These are phyloP conservation scores for Brachyopa scutellaris DNA, from an alignment of 2,888 invertebrate genomes.

Conservation along the genomic window DNA sequence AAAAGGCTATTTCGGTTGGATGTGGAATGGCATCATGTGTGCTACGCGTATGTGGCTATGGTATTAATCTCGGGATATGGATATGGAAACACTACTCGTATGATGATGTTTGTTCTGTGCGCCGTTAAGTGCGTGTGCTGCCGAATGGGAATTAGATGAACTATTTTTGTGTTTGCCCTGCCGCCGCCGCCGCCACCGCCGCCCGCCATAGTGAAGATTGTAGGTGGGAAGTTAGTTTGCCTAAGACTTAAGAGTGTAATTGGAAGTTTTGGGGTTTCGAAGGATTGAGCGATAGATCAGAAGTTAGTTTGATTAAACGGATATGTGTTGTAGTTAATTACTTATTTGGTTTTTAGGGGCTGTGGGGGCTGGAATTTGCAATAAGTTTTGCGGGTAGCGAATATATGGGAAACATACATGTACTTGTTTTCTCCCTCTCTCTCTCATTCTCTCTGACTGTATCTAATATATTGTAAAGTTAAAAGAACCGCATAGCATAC, in stretches of 20 bases:
- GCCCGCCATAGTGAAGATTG: too few relatives aligned
- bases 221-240: slow-evolving; percentile 13
- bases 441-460: neutral
- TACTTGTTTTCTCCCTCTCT: too few relatives aligned
- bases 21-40: slow-evolving; percentile 51
- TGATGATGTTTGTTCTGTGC: slow-evolving; percentile 41
- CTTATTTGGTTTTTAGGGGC: slow-evolving; percentile 28
- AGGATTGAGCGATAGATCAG: slow-evolving; percentile 58
- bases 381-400: slow-evolving; percentile 26
- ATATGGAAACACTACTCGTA: slow-evolving; percentile 23
- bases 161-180: slow-evolving; percentile 51
- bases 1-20: slow-evolving; percentile 53
- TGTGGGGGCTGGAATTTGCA: slow-evolving; percentile 41
- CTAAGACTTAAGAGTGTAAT: slow-evolving; percentile 49
- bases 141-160: slow-evolving; percentile 59
- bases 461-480: slow-evolving; percentile 17
- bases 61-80: slow-evolving; percentile 64
- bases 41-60: slow-evolving; percentile 46
- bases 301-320: slow-evolving; percentile 63
- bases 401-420: too few relatives aligned
- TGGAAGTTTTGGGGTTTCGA: slow-evolving; percentile 60
- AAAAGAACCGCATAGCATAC: slow-evolving; percentile 3
- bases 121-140: slow-evolving; percentile 31
- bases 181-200: too few relatives aligned
- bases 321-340: slow-evolving; percentile 54